Percentiles rank a stretch among this genome's conserved stretches.
Conservation (phyloP, 2,797 vertebrate genomes). For the Acropternis orthonyx region DNA sequence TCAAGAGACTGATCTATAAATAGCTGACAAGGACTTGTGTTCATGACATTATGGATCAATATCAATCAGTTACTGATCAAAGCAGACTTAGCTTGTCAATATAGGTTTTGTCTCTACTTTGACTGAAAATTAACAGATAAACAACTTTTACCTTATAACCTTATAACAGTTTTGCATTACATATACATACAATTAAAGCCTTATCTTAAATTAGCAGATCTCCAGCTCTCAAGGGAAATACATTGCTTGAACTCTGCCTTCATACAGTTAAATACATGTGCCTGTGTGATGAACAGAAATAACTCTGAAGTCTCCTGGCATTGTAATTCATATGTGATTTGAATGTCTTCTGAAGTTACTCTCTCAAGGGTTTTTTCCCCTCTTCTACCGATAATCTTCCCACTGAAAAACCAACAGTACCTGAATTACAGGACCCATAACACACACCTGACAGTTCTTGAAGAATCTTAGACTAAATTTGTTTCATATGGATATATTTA, state of each 20-base stretch:
- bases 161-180: background rate
- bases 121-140: background rate
- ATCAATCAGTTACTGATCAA: background rate
- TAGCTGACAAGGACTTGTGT: background rate
- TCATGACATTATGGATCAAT: background rate
- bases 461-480: background rate
- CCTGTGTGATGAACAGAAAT: slow-evolving; percentile 4
- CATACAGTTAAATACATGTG: background rate
- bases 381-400: background rate
- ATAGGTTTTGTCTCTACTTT: background rate
- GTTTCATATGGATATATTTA: background rate
- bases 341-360: background rate
- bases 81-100: background rate
- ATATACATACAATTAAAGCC: background rate
- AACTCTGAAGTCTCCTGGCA: background rate
- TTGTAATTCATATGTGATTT: background rate
- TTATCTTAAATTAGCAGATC: background rate
- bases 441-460: background rate
- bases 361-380: background rate
- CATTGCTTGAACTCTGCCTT: background rate
- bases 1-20: background rate
- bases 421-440: background rate
- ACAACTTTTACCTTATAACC: background rate
- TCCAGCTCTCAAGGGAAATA: background rate
- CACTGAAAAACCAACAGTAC: background rate